Base-by-base conservation (phyloP, 1,140 invertebrate genomes). In the Lanistes nyassanus region DNA sequence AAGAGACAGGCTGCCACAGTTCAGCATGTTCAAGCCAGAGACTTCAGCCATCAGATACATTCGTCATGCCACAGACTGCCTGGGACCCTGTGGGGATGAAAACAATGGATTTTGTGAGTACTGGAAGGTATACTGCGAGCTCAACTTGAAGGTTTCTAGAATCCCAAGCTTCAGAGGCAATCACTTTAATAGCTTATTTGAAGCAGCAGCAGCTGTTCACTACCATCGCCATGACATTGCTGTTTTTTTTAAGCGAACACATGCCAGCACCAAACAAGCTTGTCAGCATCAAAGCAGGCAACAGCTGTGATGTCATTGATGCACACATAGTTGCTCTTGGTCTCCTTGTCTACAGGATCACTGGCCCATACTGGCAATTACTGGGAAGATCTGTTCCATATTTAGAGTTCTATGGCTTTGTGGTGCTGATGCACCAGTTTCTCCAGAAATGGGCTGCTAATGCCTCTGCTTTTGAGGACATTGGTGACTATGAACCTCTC, bases 281-380 rank as follows among this genome's bases (percentile, higher is more conserved):
- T 11, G 26, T 9, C 31, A 65, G 26, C 39, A 36, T 65, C 31
- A 31, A 36, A 16, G 62, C 62, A 13, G 62, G 39, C 62, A 31
- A 6, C 31, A 13, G 31, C 6, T 21, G 31, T 34, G 62, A 65
- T 21, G 23, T 23, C 6, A 65, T 65, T 34, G 62, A 65, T 36
- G 21, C 19, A 31, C 29, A 65, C 31, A 11, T 65, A 11, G 29
- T 65, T 65, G 62, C 62, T 36, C 62, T 34, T 65, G 62, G 39
- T n/a, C n/a, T n/a, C n/a, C n/a, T n/a, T n/a, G n/a, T n/a, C n/a
- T n/a, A n/a, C n/a, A n/a, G n/a, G n/a, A 31, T 65, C 29, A 65
- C 62, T 23, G 62, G 65, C 7, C 36, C 65, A 5, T 67, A 67
- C 37, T 67, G 65, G 65, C 9, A 23, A 23, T n/a, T 67, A 11